Evolutionary conservation across 1,140 invertebrate genomes (phyloP).

Genomic region (Sinonovacula constricta): DNA sequence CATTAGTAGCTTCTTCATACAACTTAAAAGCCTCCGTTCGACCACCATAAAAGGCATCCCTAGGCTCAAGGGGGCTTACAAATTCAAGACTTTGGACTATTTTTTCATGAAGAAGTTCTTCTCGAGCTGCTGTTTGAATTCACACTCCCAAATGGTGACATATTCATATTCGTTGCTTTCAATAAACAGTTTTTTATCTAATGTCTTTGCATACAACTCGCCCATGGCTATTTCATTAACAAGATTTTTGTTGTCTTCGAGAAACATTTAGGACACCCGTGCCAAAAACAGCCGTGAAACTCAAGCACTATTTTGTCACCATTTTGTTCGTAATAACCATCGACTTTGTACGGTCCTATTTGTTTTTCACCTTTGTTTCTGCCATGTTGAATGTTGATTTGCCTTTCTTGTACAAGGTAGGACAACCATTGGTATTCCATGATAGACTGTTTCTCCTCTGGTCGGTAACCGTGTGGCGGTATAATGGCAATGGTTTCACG

Average conservation of each 20-base stretch:
- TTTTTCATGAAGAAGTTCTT: background rate
- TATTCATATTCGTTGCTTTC: background rate
- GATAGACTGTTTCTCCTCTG: constrained; percentile 1
- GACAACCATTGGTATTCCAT: constrained; percentile 3
- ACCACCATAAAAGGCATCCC: constrained; percentile 26
- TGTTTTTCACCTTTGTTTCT: constrained; percentile 11
- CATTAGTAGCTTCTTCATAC: background rate
- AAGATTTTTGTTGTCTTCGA: background rate
- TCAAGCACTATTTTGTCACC: constrained; percentile 20
- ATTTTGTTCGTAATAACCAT: constrained; percentile 13
- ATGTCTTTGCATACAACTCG: constrained; percentile 26
- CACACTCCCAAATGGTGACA: constrained; percentile 2
- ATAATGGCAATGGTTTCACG: constrained; percentile 6
- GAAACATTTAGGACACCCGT: too few species aligned
- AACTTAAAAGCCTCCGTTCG: constrained; percentile 9
- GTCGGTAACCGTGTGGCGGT: background rate
- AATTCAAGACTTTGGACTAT: background rate
- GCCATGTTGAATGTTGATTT: constrained; percentile 25
- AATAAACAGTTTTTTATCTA: constrained; percentile 2
- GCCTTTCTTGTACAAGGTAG: background rate
- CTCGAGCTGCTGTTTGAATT: constrained; percentile 9
- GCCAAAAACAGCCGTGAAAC: too few species aligned
- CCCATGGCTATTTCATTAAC: constrained; percentile 11
- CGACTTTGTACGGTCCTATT: constrained; percentile 28
- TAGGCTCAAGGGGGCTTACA: background rate